Base-by-base conservation (phyloP, 2,888 invertebrate genomes). In the Branchinecta sandiegonensis region DNA sequence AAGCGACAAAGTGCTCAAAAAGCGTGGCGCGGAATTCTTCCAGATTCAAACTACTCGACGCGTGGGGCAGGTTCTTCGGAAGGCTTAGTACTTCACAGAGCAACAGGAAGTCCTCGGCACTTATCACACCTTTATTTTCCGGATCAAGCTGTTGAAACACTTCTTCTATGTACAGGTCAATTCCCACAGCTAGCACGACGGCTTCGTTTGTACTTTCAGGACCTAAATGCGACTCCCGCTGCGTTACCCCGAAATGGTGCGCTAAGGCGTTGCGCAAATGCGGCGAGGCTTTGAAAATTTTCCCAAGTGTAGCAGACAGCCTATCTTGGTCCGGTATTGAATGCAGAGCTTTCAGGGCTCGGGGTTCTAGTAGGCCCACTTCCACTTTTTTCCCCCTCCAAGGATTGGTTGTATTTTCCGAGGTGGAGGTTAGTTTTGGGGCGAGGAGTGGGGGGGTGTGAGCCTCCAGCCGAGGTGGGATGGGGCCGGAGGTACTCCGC, bases 81-180 rank as follows among this genome's bases (percentile, higher is more conserved):
- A 70, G 47, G 4, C 70, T 69, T 17, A 71, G 56, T 9, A 71
- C 69, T 65, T 69, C 67, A 48, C 70, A 71, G 13, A 71, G 65
- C 11, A 67, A 65, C 11, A 69, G 47, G 13, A 71, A 65, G 46
- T 71, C 71, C 65, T 71, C 70, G 13, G 67, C 47, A 13, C 37
- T 64, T 11, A 71, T 68, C 47, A 56, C 66, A n/a, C 71, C 70
- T 8, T n/a, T 47, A 17, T 66, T 65, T n/a, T 66, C 13, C 46
- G 46, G 63, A 66, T 71, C 71, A 23, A 71, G 67, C 46, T 67
- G 63, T 37, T 67, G n/a, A 47, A 71, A 71, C 46, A 71, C 71
- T 47, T 70, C 69, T 65, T 69, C 69, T 14, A 71, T 68, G 50
- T 71, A 71, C 47, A 71, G 70, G 23, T 71, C 70, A 47, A 71